A percentile compares a stretch with the other conserved stretches of the same genome.
These are phyloP conservation scores for Agrotis segetum DNA, from an alignment of 2,888 invertebrate genomes.

Conservation along the genomic window DNA sequence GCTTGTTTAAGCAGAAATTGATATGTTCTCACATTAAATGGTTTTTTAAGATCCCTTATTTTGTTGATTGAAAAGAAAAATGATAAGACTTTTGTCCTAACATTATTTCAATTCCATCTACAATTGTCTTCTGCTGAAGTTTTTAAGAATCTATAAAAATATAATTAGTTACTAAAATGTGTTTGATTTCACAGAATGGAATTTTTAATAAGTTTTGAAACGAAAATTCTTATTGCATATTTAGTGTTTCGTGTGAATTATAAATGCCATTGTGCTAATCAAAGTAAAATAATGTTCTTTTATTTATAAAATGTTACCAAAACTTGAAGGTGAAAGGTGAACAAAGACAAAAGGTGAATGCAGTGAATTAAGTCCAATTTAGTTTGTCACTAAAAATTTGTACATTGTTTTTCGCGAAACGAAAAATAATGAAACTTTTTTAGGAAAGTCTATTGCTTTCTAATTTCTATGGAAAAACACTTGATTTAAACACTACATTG, in stretches of 20 bases:
- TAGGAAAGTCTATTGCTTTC: constrained; percentile 51
- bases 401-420: constrained; percentile 46
- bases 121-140: constrained; percentile 12
- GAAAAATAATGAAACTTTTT: constrained; percentile 38
- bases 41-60: constrained; percentile 6
- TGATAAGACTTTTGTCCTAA: constrained; percentile 25
- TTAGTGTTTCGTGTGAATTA: constrained; percentile 56
- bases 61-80: constrained; percentile 9
- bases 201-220: constrained; percentile 51
- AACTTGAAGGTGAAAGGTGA: constrained; percentile 55
- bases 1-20: constrained; percentile 29
- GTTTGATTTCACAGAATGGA: constrained; percentile 29
- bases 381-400: constrained; percentile 32
- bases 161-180: constrained; percentile 27
- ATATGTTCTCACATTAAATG: constrained; percentile 9
- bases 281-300: constrained; percentile 45
- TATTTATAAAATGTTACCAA: constrained; percentile 34
- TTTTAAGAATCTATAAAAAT: constrained; percentile 37
- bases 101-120: constrained; percentile 34
- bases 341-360: constrained; percentile 56
- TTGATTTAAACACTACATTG: constrained; percentile 68
- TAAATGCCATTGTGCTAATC: constrained; percentile 55
- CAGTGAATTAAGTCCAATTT: constrained; percentile 50
- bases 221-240: constrained; percentile 34
- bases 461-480: constrained; percentile 61